A percentile compares a stretch with the other conserved stretches of the same genome.
Evolutionary conservation across 2,113 vertebrate genomes (phyloP).

Genomic region (Anthoscopus minutus): DNA sequence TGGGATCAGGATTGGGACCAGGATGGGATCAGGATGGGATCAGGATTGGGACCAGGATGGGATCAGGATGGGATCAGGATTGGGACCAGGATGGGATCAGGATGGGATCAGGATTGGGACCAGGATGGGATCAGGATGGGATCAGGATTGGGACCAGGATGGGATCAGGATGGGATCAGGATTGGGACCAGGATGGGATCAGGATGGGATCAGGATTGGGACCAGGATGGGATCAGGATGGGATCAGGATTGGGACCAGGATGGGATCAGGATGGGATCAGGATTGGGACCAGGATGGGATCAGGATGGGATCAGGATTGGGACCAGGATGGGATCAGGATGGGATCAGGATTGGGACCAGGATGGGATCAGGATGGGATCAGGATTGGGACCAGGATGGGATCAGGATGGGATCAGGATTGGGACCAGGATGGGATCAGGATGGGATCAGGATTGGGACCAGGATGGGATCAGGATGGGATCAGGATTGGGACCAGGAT

Average conservation of each 20-base stretch:
- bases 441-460: no score
- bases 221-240: background rate
- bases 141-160: background rate
- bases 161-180: background rate
- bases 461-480: background rate
- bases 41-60: background rate
- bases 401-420: background rate
- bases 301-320: background rate
- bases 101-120: no score
- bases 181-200: background rate
- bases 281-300: background rate
- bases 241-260: background rate
- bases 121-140: background rate
- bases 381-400: background rate
- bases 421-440: background rate
- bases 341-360: background rate
- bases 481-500: background rate
- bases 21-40: background rate
- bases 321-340: background rate
- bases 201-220: background rate
- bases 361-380: background rate
- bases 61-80: background rate
- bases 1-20: background rate
- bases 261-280: background rate
- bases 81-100: background rate